Evolutionary conservation across 1,140 invertebrate genomes (phyloP), one percentile per base, ranked within the genome.

Genomic region (Drosophila sucinea): DNA sequence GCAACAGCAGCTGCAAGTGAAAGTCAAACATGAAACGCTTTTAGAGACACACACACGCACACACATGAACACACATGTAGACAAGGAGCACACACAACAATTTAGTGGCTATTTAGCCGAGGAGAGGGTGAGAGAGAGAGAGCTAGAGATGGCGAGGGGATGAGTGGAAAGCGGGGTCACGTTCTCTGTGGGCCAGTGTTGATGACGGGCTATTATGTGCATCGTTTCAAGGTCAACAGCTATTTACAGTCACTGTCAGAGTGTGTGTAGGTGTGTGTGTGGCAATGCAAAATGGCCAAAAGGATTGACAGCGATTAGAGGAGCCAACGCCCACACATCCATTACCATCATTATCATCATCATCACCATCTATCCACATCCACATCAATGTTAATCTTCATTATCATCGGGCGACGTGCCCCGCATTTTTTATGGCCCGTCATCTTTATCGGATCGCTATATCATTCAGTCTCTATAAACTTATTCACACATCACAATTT

Each of bases 21-120:
- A 87, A 87, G 83, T 87, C 83, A 83, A 87, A 87, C 73, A 87
- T 74, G 77, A 73, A 83, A 79, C 44, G 68, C 67, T 78, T 67
- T 72, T 60, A 77, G 75, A 57, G 40, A 70, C 58, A 60, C 63
- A 66, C 64, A 40, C 32, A 60, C 65, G 67, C 62, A 67, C 60
- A 73, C 35, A 70, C 41, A 32, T 17, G 17, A 51, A 75, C 40
- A 67, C 41, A 63, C 63, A 69, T 25, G 6, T 23, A 25, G 6
- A 47, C 44, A 23, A 47, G 33, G 40, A 66, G 47, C 69, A 17
- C 47, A 75, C 70, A 74, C 71, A 72, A 68, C 56, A 75, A 68
- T 70, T 78, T 85, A 67, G 64, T 61, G 77, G 78, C 73, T 63
- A 85, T 80, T 84, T 74, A 72, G 58, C 10, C 17, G 40, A 6